These are phyloP conservation scores for Engraulis encrasicolus DNA, from an alignment of 2,113 vertebrate genomes.

Conservation along the genomic window DNA sequence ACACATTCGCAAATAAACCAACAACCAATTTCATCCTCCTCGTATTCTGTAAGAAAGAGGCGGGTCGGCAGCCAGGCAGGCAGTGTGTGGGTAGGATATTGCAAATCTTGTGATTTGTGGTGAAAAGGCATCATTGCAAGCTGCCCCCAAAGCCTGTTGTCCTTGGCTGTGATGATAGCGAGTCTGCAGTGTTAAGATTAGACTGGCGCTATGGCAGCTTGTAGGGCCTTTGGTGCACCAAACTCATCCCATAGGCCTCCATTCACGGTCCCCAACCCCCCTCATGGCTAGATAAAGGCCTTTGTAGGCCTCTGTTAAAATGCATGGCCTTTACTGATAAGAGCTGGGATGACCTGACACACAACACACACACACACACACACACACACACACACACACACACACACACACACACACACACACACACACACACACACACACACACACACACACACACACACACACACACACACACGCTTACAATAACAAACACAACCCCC, in stretches of 20 bases:
- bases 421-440: neutral
- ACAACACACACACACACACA: neutral
- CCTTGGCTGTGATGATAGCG: neutral
- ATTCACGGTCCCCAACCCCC: neutral
- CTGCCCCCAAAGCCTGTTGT: neutral
- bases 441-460: neutral
- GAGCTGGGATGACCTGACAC: neutral
- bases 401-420: neutral
- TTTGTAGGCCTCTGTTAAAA: neutral
- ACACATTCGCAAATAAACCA: neutral
- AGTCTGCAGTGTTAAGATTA: neutral
- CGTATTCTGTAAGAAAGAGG: neutral
- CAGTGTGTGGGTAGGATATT: neutral
- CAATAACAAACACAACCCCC: neutral
- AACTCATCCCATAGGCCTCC: neutral
- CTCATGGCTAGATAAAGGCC: neutral
- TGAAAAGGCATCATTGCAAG: neutral
- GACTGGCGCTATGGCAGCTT: neutral
- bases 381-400: slow-evolving; percentile 7
- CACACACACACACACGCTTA: neutral
- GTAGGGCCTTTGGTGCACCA: neutral
- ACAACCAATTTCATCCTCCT: neutral
- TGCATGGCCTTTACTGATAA: slow-evolving; percentile 18
- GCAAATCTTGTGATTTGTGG: neutral
- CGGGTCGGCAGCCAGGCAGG: too few relatives aligned